Evolutionary conservation across 2,113 vertebrate species (phyloP), one percentile per base, ranked within the genome.

Genomic region (Onychorhynchus coronatus): DNA sequence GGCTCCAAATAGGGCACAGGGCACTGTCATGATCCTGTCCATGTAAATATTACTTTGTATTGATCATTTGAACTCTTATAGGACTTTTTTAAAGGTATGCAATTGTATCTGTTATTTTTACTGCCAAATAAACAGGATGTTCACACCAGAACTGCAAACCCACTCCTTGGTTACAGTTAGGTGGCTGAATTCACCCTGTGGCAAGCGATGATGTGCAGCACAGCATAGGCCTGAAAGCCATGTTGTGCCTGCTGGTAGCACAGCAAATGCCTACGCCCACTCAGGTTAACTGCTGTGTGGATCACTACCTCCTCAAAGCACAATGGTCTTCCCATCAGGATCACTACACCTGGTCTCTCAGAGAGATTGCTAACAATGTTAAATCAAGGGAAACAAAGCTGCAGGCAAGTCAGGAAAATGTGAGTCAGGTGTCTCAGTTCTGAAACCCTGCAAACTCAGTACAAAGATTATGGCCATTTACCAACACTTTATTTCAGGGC

Each of bases 151-250:
- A 70, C 16, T 85, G 22, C 47, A 30, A n/a, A 33, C 14, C 20
- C 3, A 5, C 3, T 58, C n/a, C 47, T 41, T 49, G 39, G 11
- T 44, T 37, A 27, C 65, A 68, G 24, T 37, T 25, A 63, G 14
- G 14, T 1, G 1, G 13, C 25, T 49, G 4, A 1, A 0, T 28
- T 44, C 27, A 35, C 24, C 52, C 58, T 33, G 24, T 1, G 0
- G 41, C 9, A 22, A 28, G 18, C 24, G 37, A 6, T 50, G 52
- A 44, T 0, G 0, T 49, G 23, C 42, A 37, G 16, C n/a, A 47
- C 12, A 27, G 20, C 23, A 30, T 17, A 33, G 27, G 23, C 9
- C 59, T 39, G 65, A 71, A 76, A 73, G 19, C 28, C 33, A 7
- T 7, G 7, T 5, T 31, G 5, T 11, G 35, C 12, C 7, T 30